Percentiles rank a stretch among this genome's conserved stretches.
Conservation (phyloP, 2,113 vertebrate genomes). For the Stigmatopora nigra region DNA sequence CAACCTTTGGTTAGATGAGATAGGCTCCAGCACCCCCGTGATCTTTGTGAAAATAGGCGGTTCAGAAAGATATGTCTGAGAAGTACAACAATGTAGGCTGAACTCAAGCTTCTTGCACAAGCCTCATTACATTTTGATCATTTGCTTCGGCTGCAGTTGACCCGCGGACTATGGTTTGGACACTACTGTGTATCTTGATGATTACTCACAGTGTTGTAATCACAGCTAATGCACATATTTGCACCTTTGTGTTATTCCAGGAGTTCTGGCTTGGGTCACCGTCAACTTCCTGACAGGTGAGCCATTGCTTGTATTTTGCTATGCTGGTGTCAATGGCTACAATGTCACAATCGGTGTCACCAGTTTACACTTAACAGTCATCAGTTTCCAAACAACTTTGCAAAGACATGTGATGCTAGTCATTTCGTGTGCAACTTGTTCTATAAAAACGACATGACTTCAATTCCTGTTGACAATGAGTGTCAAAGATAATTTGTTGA, state of each 20-base stretch:
- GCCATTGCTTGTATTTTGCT: constrained; percentile 61
- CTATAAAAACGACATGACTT: no score
- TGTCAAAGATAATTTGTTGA: not conserved
- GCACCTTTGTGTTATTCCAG: constrained; percentile 65
- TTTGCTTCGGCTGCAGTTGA: no score
- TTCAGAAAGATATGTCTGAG: not conserved
- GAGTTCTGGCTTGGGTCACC: constrained; percentile 94
- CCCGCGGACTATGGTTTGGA: no score
- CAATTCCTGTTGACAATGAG: no score
- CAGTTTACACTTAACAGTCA: constrained; percentile 49
- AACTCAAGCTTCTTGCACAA: no score
- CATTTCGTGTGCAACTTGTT: not conserved
- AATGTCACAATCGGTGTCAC: constrained; percentile 45
- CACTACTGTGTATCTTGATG: no score
- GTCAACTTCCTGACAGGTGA: constrained; percentile 98
- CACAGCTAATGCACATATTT: constrained; percentile 32
- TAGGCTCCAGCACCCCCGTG: no score
- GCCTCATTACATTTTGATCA: no score
- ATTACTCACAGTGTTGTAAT: constrained; percentile 7
- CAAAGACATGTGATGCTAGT: constrained; percentile 36
- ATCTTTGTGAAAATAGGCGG: no score
- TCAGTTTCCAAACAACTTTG: constrained; percentile 33
- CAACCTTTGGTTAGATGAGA: no score
- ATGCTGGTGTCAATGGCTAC: constrained; percentile 54
- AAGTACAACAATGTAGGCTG: constrained; percentile 29